Percentiles rank a stretch among this genome's conserved stretches.
phyloP scores from a whole-genome alignment of 2,797 vertebrate species.

The Halcyon chelicuti region DNA sequence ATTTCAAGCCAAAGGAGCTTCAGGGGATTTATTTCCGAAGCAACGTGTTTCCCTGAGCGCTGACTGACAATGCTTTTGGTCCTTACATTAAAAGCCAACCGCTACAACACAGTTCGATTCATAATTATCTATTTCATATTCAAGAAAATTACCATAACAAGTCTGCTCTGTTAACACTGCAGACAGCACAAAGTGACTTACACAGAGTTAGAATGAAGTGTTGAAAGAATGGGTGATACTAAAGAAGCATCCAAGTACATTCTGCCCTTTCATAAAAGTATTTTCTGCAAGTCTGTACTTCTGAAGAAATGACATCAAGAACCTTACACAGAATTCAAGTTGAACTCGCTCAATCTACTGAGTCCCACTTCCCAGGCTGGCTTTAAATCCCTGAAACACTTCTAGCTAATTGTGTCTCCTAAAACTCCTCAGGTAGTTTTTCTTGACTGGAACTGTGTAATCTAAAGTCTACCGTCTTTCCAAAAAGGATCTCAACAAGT shows the following conservation, averaged over 20 bases:
- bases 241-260: background rate
- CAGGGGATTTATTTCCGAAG: background rate
- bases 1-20: background rate
- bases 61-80: background rate
- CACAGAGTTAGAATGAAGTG: background rate
- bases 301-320: background rate
- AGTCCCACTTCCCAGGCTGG: background rate
- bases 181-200: background rate
- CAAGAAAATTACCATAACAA: background rate
- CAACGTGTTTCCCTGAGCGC: background rate
- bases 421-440: background rate
- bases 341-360: background rate
- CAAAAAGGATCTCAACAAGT: background rate
- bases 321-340: background rate
- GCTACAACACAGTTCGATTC: fast-evolving
- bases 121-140: background rate
- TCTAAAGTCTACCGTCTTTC: background rate
- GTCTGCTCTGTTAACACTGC: background rate
- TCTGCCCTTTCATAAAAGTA: background rate
- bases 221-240: background rate
- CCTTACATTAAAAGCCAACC: background rate
- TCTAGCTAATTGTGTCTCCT: background rate
- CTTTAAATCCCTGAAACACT: background rate
- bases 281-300: background rate
- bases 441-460: background rate